Conservation (phyloP, 2,888 invertebrate genomes). For the Lymantria dispar region DNA sequence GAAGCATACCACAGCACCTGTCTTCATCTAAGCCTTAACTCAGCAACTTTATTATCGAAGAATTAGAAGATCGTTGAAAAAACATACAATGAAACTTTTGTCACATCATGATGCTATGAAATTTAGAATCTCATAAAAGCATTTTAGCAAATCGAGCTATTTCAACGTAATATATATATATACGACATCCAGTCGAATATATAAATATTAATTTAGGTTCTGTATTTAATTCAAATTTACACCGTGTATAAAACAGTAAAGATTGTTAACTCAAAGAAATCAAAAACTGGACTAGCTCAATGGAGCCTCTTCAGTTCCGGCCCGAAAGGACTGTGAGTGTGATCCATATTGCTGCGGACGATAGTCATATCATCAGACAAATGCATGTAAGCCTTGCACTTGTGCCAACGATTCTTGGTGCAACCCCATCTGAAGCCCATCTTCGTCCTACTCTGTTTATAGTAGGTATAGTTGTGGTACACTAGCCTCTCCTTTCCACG, state of each 20-base stretch:
- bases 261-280: no score
- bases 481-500: constrained; percentile 71
- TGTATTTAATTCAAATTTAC: no score
- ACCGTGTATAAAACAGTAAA: no score
- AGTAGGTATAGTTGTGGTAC: constrained; percentile 68
- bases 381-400: constrained; percentile 70
- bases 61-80: no score
- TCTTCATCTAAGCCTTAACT: neutral
- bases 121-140: no score
- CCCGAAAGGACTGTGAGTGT: constrained; percentile 60
- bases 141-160: no score
- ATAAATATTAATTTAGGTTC: no score
- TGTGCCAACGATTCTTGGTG: constrained; percentile 75
- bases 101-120: no score
- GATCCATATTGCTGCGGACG: constrained; percentile 68
- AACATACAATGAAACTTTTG: no score
- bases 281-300: neutral
- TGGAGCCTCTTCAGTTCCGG: constrained; percentile 31
- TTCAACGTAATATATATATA: no score
- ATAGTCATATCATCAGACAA: constrained; percentile 71
- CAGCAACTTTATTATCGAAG: neutral
- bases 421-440: constrained; percentile 75
- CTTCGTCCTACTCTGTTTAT: constrained; percentile 68
- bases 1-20: neutral
- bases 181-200: no score